Base-by-base conservation (phyloP, 2,888 invertebrate species). In the Lepidocyrtinus sp. region DNA sequence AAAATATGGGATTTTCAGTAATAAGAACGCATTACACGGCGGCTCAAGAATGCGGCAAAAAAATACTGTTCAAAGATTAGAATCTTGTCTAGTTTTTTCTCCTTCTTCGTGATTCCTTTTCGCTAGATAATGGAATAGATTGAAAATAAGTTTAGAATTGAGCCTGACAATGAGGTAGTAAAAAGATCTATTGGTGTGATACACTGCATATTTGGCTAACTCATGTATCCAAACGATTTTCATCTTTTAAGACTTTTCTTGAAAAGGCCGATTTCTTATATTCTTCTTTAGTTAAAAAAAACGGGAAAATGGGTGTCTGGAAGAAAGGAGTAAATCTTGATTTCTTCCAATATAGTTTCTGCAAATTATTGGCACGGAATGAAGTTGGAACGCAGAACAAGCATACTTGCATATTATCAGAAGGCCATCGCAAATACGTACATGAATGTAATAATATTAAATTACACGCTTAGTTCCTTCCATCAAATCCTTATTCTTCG, bases 121-220 rank as follows among this genome's bases (percentile, higher is more conserved):
- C n/a, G 21, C 22, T 62, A 55, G 55, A 55, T 55, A 55, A 55
- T 55, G n/a, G n/a, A 15, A 7, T n/a, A 55, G 55, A 55, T 55
- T 55, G 55, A 55, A 55, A 55, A 55, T 55, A 55, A 55, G 55
- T 7, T 55, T 55, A 36, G 55, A 55, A 55, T 55, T 55, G 55
- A 55, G 55, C n/a, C 55, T 55, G 55, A 55, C 55, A 55, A 63
- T 21, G 25, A 71, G 45, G n/a, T 19, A n/a, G 22, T 64, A 27
- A 25, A 63, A 79, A 79, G 79, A 74, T 79, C 74, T 74, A 55
- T 63, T 69, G 64, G 46, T 2, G 55, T 67, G 77, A 77, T 77
- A 67, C 77, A 61, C 67, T 65, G 22, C 22, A 55, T 50, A 50
- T 65, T 26, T 70, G 36, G 19, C 15, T 62, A 62, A 24, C 36